phyloP scores from a whole-genome alignment of 64 coral and sea anemone genomes.

The Stylophora pistillata region DNA sequence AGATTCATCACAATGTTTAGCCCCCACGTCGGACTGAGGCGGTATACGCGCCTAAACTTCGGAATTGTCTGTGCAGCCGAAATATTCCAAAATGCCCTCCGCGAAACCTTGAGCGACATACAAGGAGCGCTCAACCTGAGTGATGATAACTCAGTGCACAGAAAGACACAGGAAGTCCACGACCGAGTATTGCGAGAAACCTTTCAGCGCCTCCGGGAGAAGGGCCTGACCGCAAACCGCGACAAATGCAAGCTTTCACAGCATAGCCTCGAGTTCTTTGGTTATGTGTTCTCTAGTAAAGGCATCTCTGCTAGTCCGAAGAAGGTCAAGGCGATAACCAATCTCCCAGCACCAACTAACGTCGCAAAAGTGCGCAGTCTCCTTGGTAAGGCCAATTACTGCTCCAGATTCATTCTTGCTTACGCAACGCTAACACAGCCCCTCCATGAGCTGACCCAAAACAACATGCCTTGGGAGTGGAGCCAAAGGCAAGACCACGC shows the following conservation, averaged over 20 bases:
- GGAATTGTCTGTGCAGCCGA: constrained; percentile 24
- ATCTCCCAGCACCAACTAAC: neutral
- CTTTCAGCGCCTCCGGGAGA: neutral
- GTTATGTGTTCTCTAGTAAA: neutral
- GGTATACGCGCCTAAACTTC: constrained; percentile 29
- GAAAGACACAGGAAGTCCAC: constrained; percentile 13
- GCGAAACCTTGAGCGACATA: neutral
- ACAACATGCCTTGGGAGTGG: no score
- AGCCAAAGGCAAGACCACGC: no score
- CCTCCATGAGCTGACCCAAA: no score
- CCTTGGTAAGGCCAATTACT: constrained; percentile 12
- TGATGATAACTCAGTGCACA: constrained; percentile 46
- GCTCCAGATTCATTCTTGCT: constrained; percentile 21
- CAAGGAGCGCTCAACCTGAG: constrained; percentile 16
- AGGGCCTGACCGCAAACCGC: constrained; percentile 17
- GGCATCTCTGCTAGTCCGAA: constrained; percentile 8
- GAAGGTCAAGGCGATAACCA: constrained; percentile 1
- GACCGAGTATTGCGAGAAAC: neutral
- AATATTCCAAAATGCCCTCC: constrained; percentile 37
- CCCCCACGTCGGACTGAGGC: no score
- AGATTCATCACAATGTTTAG: constrained; percentile 46
- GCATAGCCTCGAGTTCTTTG: constrained; percentile 33
- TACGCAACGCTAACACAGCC: no score
- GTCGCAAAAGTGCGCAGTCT: constrained; percentile 47
- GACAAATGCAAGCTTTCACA: constrained; percentile 26